Evolutionary conservation across 53 echinoderm and acorn worm species (phyloP).

Genomic region (Paracentrotus lividus): DNA sequence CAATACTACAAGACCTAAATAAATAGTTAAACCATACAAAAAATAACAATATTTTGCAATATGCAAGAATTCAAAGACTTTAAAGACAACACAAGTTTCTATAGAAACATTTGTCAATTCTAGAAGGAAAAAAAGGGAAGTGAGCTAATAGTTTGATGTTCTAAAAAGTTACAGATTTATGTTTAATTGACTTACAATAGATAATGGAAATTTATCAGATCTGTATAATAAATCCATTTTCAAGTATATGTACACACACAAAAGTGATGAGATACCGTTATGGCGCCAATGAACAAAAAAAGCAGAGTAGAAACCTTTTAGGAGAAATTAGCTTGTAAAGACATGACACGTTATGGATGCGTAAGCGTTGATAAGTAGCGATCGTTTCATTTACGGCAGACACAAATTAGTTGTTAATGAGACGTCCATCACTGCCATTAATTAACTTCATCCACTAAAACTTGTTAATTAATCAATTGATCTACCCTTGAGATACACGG

Average conservation of each 20-base stretch:
- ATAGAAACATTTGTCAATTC: too few species aligned
- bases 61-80: too few species aligned
- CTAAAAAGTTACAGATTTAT: too few species aligned
- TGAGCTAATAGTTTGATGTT: too few species aligned
- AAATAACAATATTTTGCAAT: background rate
- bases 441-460: background rate
- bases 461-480: background rate
- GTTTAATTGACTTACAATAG: background rate
- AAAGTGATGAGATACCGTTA: background rate
- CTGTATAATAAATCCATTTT: background rate
- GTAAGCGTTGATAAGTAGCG: background rate
- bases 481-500: background rate
- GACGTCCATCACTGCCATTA: background rate
- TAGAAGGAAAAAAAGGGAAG: too few species aligned
- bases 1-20: too few species aligned
- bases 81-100: too few species aligned
- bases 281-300: background rate
- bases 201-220: background rate
- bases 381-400: background rate
- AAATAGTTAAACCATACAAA: too few species aligned
- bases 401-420: constrained; percentile 7
- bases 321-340: constrained; percentile 20
- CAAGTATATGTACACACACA: background rate
- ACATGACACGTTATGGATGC: constrained; percentile 4
- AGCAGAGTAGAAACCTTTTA: constrained; percentile 20